Evolutionary conservation across 2,113 vertebrate genomes (phyloP).

Genomic region (Platysteira castanea): DNA sequence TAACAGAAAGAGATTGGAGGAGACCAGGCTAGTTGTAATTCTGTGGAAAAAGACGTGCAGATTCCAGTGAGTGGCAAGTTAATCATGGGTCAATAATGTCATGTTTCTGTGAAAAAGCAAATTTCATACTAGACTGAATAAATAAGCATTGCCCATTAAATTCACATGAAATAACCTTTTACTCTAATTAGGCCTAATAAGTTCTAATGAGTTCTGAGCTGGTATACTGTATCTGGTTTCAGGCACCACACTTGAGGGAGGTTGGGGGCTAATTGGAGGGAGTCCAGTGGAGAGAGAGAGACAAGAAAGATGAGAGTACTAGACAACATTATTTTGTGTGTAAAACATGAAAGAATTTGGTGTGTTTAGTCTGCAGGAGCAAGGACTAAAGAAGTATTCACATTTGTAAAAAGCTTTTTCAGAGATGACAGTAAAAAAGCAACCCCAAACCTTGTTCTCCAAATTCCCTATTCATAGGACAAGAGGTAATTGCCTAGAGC

Average conservation of each 20-base stretch:
- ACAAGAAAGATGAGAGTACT: slow-evolving; percentile 41
- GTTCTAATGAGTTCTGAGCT: not conserved
- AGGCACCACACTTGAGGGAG: not conserved
- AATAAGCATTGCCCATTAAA: not conserved
- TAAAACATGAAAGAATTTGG: slow-evolving; percentile 29
- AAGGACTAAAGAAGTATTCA: not conserved
- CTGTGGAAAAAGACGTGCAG: not conserved
- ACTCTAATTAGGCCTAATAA: not conserved
- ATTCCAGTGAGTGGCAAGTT: not conserved
- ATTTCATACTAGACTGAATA: slow-evolving; percentile 5
- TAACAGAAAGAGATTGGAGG: not conserved
- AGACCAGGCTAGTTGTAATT: not conserved
- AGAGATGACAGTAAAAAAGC: not conserved
- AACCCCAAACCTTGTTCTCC: not conserved
- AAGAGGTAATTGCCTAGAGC: not conserved
- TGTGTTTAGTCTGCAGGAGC: slow-evolving; percentile 56
- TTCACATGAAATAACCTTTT: not conserved
- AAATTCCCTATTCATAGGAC: not conserved
- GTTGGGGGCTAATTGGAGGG: not conserved
- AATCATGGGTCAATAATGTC: not conserved
- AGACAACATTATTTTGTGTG: not conserved
- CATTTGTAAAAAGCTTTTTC: not conserved
- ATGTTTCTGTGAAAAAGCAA: not conserved
- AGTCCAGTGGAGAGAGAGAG: not conserved
- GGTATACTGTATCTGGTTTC: not conserved